phyloP scores from a whole-genome alignment of 1,140 invertebrate genomes.

The Pseudachorutes palmiensis region DNA sequence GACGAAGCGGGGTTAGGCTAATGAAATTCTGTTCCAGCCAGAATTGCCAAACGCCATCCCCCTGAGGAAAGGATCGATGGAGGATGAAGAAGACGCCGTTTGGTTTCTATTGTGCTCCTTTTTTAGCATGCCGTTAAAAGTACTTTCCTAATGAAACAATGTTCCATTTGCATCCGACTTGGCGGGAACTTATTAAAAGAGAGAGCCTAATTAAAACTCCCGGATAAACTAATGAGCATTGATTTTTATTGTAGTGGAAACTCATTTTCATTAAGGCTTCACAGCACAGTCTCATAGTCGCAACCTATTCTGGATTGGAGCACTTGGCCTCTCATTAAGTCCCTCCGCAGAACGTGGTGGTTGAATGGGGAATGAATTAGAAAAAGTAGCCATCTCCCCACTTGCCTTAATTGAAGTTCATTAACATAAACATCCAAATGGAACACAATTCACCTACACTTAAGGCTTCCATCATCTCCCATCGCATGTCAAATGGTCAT shows the following conservation, averaged over 20 bases:
- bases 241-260: constrained; percentile 17
- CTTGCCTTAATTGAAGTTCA: too few species aligned
- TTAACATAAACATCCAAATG: too few species aligned
- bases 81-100: neutral
- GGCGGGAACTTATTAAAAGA: neutral
- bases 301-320: neutral
- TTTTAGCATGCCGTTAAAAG: too few species aligned
- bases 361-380: too few species aligned
- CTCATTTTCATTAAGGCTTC: neutral
- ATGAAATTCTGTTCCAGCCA: neutral
- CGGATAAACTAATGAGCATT: constrained; percentile 25
- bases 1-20: neutral
- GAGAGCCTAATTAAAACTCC: constrained; percentile 7
- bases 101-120: neutral
- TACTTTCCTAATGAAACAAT: too few species aligned
- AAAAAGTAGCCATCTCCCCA: too few species aligned
- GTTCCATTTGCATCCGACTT: too few species aligned
- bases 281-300: too few species aligned
- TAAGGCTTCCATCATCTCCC: too few species aligned
- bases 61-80: neutral
- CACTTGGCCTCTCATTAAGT: neutral
- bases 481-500: too few species aligned
- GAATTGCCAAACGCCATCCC: neutral
- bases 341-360: too few species aligned
- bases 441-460: too few species aligned